These are phyloP conservation scores for Ctenodactylus gundi DNA, from an alignment of 2,113 vertebrate species.

Conservation along the genomic window DNA sequence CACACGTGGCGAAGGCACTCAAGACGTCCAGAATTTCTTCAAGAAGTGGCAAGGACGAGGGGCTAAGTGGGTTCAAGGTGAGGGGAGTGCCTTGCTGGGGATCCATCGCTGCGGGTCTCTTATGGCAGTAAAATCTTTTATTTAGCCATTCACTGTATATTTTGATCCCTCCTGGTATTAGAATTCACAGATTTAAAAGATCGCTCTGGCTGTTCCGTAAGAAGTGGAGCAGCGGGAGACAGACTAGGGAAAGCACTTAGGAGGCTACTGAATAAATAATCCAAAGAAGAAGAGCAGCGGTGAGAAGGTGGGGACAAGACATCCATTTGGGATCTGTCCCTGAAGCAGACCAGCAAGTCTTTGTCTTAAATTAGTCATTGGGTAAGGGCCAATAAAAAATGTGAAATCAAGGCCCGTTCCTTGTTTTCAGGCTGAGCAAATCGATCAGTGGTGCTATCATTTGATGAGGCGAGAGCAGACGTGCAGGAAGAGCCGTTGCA, in stretches of 20 bases:
- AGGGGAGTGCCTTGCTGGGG: no score
- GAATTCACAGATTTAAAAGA: neutral
- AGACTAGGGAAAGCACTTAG: neutral
- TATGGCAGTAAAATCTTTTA: no score
- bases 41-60: no score
- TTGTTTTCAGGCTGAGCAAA: neutral
- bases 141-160: no score
- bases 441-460: neutral
- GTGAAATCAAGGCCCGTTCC: neutral
- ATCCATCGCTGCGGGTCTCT: no score
- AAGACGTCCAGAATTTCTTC: no score
- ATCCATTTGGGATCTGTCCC: neutral
- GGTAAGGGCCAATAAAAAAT: neutral
- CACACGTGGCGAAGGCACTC: no score
- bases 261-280: neutral
- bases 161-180: no score
- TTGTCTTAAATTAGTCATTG: neutral
- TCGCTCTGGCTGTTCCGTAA: neutral
- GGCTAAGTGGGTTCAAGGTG: no score
- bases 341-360: neutral
- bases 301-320: neutral
- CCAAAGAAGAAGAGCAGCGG: neutral
- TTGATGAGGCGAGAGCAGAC: neutral
- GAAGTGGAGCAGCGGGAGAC: neutral
- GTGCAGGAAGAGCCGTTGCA: neutral